Evolutionary conservation across 2,797 vertebrate genomes (phyloP), one percentile per base, ranked within the genome.

Genomic region (Myripristis jacobus): DNA sequence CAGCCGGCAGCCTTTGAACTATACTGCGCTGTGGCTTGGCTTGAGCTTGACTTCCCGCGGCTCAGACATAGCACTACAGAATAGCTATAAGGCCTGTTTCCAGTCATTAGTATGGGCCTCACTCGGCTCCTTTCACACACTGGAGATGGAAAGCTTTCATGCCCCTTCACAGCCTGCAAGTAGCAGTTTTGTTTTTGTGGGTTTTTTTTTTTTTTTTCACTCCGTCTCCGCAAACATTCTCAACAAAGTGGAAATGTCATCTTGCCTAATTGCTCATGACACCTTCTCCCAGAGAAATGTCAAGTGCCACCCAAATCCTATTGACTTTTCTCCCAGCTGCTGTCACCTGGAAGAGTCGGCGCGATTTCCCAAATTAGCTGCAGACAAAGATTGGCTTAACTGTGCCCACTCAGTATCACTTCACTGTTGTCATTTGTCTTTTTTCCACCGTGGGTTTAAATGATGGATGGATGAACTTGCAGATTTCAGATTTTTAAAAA

Each of bases 241-340:
- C 46, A 56, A 75, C 60, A 27, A 75, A 84, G 56, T 54, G 70
- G 47, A 85, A 87, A 83, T 76, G 70, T 58, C 69, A 80, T 66
- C 52, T 74, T 0, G 0, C 72, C 66, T 79, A 84, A 79, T 85
- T 86, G 80, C 55, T 69, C 47, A 51, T 36, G 63, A 75, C 25
- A 11, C 22, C 19, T 34, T 64, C 61, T 67, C 54, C 55, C 29
- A 77, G 60, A 77, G 25, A 85, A 84, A 86, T 87, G 82, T 84
- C 79, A 85, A 86, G 66, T 60, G 62, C 63, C 54, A 46, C 5
- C 62, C 15, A 13, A 18, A 38, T 77, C 48, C 25, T 79, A 59
- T 73, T 83, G 77, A 82, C 79, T 80, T 87, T 81, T 80, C 54
- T 58, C 52, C 41, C 52, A 12, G 38, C 15, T 13, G 36, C 22